Percentiles rank a stretch among this genome's conserved stretches.
phyloP scores from a whole-genome alignment of 2,888 invertebrate species.

The Hirtodrosophila trivittata region DNA sequence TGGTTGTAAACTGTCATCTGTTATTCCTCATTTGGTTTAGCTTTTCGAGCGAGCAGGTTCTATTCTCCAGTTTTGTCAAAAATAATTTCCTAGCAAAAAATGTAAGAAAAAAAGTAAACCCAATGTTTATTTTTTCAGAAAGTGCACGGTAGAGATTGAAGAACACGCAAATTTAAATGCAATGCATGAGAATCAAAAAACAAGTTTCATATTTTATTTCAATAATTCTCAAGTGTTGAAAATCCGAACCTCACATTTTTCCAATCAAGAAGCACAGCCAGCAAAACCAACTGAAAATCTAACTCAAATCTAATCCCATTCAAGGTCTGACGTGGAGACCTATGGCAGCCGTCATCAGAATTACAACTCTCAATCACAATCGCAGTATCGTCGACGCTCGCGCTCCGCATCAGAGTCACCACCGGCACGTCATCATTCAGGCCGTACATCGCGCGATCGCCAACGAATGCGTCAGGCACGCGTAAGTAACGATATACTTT shows the following conservation, averaged over 20 bases:
- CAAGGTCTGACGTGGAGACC: constrained; percentile 86
- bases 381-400: constrained; percentile 38
- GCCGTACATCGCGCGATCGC: constrained; percentile 47
- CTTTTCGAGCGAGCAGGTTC: constrained; percentile 43
- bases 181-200: constrained; percentile 4
- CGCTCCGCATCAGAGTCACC: constrained; percentile 33
- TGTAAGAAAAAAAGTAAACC: constrained; percentile 46
- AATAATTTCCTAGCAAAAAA: constrained; percentile 41
- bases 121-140: constrained; percentile 20
- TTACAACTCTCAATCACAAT: constrained; percentile 84
- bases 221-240: constrained; percentile 30
- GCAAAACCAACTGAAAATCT: constrained; percentile 54
- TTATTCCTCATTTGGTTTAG: constrained; percentile 42
- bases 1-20: constrained; percentile 42
- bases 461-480: constrained; percentile 55
- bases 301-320: constrained; percentile 54
- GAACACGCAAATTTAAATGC: constrained; percentile 1
- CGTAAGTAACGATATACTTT: constrained; percentile 43
- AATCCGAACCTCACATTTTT: constrained; percentile 38
- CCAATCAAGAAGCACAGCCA: constrained; percentile 40
- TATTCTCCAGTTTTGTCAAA: constrained; percentile 14
- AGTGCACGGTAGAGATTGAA: constrained; percentile 10
- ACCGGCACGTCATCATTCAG: constrained; percentile 38
- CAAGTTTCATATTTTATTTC: constrained; percentile 28
- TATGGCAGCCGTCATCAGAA: constrained; percentile 87